These are phyloP conservation scores for Peucedramus taeniatus DNA, from an alignment of 2,113 vertebrate genomes.

Conservation along the genomic window DNA sequence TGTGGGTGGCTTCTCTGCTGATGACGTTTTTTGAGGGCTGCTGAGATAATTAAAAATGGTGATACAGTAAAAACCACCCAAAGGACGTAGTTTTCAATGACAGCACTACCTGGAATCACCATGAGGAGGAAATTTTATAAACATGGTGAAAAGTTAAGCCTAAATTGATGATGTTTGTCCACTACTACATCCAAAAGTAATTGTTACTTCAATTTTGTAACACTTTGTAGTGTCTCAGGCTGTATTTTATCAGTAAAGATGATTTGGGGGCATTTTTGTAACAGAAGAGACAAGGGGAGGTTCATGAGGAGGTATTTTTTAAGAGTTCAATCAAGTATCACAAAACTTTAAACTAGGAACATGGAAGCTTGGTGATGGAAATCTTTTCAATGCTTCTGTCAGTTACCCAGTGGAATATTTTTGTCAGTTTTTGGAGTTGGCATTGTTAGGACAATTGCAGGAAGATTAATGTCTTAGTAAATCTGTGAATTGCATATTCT, in stretches of 20 bases:
- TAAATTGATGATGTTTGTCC: background rate
- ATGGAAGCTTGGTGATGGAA: background rate
- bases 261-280: background rate
- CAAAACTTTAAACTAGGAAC: background rate
- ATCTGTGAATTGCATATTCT: background rate
- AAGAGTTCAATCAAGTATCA: background rate
- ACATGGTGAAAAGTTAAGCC: background rate
- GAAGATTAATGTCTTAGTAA: background rate
- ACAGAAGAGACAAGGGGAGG: background rate
- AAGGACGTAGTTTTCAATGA: background rate
- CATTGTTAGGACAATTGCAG: background rate
- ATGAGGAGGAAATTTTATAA: background rate
- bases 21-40: background rate
- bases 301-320: background rate
- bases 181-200: background rate
- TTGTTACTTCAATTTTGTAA: background rate
- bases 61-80: background rate
- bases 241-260: background rate
- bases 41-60: background rate
- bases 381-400: background rate
- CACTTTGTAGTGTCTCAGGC: background rate
- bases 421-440: background rate
- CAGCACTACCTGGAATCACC: background rate
- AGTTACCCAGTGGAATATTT: background rate
- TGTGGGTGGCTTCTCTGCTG: background rate